Percentiles rank a stretch among this genome's conserved stretches.
Conservation (phyloP, 2,113 vertebrate genomes). For the Sapajus apella region DNA sequence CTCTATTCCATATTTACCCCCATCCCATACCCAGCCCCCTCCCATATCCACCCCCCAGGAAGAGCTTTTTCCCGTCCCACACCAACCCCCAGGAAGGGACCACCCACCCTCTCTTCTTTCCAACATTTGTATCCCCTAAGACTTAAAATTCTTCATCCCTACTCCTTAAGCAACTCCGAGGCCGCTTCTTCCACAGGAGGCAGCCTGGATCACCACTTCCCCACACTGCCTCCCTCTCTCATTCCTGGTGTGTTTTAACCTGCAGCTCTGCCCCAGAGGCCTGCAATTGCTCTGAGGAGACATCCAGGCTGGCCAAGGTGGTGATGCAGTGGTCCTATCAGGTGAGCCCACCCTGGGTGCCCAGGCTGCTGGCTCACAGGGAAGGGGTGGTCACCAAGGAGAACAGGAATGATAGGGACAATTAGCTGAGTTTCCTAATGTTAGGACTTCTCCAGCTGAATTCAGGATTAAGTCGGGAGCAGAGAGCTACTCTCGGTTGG, state of each 20-base stretch:
- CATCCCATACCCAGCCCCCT: too few relatives aligned
- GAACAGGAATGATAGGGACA: not conserved
- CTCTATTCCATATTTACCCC: too few relatives aligned
- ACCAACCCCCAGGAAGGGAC: not conserved
- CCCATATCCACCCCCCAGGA: too few relatives aligned
- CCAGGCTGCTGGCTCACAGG: not conserved
- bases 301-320: slow-evolving; percentile 8
- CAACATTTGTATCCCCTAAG: not conserved
- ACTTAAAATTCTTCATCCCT: not conserved
- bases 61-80: not conserved
- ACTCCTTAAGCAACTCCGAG: not conserved
- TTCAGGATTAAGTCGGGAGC: not conserved
- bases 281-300: slow-evolving; percentile 61
- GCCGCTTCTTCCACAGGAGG: not conserved
- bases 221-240: rapidly evolving
- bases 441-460: not conserved
- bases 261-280: not conserved
- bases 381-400: rapidly evolving
- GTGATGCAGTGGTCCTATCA: slow-evolving; percentile 80
- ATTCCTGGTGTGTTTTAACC: not conserved
- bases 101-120: too few relatives aligned
- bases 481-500: rapidly evolving
- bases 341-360: slow-evolving; percentile 64
- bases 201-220: not conserved
- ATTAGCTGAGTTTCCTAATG: not conserved